Percentiles rank a stretch among this genome's conserved stretches.
phyloP scores from a whole-genome alignment of 2,113 vertebrate species.

The Daboia siamensis region DNA sequence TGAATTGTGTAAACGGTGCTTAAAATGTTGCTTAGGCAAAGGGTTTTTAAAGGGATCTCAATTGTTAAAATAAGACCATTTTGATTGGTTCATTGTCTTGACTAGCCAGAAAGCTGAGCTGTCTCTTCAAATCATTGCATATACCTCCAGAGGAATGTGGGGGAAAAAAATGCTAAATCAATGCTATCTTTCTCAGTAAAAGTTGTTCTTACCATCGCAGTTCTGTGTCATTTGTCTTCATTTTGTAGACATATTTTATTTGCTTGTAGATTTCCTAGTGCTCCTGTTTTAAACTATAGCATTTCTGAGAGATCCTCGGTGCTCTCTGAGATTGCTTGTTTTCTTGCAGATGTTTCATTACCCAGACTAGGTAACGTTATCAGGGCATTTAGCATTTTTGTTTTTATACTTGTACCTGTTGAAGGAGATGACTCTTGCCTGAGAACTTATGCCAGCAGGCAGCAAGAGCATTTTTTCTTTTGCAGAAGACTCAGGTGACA shows the following conservation, averaged over 20 bases:
- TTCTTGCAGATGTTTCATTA: too few species aligned
- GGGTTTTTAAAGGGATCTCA: neutral
- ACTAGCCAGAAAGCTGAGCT: neutral
- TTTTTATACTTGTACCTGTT: neutral
- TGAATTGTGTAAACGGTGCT: neutral
- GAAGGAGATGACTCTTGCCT: neutral
- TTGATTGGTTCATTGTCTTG: neutral
- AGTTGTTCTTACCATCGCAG: neutral
- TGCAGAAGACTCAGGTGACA: neutral
- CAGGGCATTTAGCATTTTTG: neutral
- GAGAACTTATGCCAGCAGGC: too few species aligned
- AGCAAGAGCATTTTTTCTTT: neutral
- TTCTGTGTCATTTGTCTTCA: neutral
- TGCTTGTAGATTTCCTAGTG: neutral
- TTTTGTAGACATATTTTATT: neutral
- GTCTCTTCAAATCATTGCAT: neutral
- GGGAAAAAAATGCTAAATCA: neutral
- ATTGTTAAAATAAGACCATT: neutral
- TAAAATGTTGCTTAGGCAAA: neutral
- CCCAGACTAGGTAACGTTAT: too few species aligned
- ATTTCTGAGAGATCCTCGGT: neutral
- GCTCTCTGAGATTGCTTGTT: too few species aligned
- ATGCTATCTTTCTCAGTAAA: neutral
- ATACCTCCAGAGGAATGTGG: neutral
- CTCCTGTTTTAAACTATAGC: neutral